Conservation (phyloP, 2,113 vertebrate genomes). For the Chaenogobius annularis region DNA sequence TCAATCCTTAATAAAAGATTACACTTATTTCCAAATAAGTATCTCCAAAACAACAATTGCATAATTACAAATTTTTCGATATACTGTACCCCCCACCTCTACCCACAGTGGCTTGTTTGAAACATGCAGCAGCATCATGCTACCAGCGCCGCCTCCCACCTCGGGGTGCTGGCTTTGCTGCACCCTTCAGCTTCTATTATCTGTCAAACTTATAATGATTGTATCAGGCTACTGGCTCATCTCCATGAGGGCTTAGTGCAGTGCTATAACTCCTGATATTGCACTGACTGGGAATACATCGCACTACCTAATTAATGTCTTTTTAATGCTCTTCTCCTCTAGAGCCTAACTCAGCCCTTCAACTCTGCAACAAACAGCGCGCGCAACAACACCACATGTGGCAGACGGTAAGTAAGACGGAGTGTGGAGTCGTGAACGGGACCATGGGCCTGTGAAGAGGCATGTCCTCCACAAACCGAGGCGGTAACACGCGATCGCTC, state of each 20-base stretch:
- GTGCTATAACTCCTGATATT: slow-evolving; percentile 71
- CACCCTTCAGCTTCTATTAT: slow-evolving; percentile 73
- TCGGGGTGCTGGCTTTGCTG: slow-evolving; percentile 45
- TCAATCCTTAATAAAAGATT: no score
- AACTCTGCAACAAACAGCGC: slow-evolving; percentile 66
- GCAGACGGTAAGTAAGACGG: slow-evolving; percentile 64
- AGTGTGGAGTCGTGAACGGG: slow-evolving; percentile 48
- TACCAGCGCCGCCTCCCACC: slow-evolving; percentile 46
- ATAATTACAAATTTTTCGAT: not conserved
- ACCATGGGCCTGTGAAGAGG: slow-evolving; percentile 33
- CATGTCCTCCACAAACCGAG: slow-evolving; percentile 17
- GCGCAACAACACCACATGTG: slow-evolving; percentile 58
- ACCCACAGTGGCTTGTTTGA: not conserved
- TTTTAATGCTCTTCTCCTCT: slow-evolving; percentile 77
- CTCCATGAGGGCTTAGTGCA: slow-evolving; percentile 61
- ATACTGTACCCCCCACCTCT: not conserved
- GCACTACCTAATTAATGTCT: slow-evolving; percentile 74
- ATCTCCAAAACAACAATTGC: not conserved
- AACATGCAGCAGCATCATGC: slow-evolving; percentile 20
- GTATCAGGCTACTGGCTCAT: slow-evolving; percentile 67
- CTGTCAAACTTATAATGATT: slow-evolving; percentile 72
- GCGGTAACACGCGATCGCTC: slow-evolving; percentile 33
- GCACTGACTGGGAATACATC: slow-evolving; percentile 64
- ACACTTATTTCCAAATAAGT: not conserved
- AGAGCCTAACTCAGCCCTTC: slow-evolving; percentile 69